Base-by-base conservation (phyloP, 1,140 invertebrate genomes). In the Coenobita brevimanus region DNA sequence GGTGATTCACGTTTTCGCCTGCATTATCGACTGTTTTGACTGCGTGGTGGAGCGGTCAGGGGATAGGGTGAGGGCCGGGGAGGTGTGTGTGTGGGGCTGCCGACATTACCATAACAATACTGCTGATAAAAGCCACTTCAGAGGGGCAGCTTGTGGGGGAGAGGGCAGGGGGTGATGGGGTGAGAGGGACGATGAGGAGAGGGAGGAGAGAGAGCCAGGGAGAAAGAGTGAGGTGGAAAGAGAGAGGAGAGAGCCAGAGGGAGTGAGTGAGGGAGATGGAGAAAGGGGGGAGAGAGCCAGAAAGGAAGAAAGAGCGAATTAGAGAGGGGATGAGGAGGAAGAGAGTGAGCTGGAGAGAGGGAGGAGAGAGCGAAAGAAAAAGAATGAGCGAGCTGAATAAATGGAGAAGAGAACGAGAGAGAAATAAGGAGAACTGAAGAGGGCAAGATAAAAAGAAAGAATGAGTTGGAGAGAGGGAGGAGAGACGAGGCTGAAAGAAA, bases 101-200 rank as follows among this genome's bases (percentile, higher is more conserved):
- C 82, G 60, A 54, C 43, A 84, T 84, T 84, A 75, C 82, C 82
- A 84, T 84, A 84, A 84, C 82, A 84, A 84, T 84, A 50, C 82
- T 69, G 38, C 69, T 69, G 82, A 84, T 84, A 84, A 84, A 84
- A 84, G 82, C 82, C 82, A 84, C 82, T 84, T 84, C 82, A 84
- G 67, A 75, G 82, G 82, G 71, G 82, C 69, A 84, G 82, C 75
- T 84, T 82, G 80, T 50, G 80, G 79, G 79, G 60, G 41, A 60
- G 33, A 27, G 21, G 38, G 24, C 13, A 54, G 54, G 17, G n/a
- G 41, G 15, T 8, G 60, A 54, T 41, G 30, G 69, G 38, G 73
- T 13, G 73, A 38, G 38, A 64, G 78, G 1, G 33, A 69, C 30
- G 15, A 0, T 15, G 69, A 36, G 69, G 36, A 46, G 30, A 38